Base-by-base conservation (phyloP, 2,113 vertebrate genomes). In the Ifrita kowaldi region DNA sequence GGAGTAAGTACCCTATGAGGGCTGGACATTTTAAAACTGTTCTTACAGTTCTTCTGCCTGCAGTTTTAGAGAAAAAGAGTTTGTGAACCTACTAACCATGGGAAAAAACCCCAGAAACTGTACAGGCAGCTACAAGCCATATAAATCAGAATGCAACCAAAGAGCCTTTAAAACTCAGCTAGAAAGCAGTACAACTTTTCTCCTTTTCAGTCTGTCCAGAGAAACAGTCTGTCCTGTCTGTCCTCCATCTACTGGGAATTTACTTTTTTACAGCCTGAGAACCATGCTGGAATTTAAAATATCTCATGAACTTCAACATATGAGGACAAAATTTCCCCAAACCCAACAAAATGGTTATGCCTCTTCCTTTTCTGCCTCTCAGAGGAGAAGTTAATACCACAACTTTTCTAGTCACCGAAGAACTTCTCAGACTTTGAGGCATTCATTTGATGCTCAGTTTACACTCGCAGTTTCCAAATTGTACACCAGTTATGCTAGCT, bases 271-370 rank as follows among this genome's bases (percentile, higher is more conserved):
- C 8, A 8, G 8, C 7, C 5, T 23, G 16, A 9, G 10, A 11
- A 49, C 17, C 8, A 26, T 30, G 6, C 1, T 49, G 27, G 16
- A 87, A 52, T 55, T 74, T 23, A 42, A 55, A 64, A 55, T n/a
- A 60, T 2, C 6, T 50, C 9, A 19, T n/a, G 30, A n/a, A 64
- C 28, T 71, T 59, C 47, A 55, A 42, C 10, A 9, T 28, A 55
- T 1, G 2, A 69, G 6, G 20, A 30, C 26, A 56, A 65, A 27
- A 5, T 3, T 4, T n/a, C 16, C 23, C 13, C 0, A 0, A 39
- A 24, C 39, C 8, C 23, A 37, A 26, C 1, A 6, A 52, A 73
- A 26, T 22, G 3, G 1, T 53, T 67, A 22, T 32, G 2, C 6
- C 3, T 75, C 8, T 37, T 78, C 2, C 6, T 56, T 71, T 70